Evolutionary conservation across 2,113 vertebrate genomes (phyloP).

Genomic region (Neogobius melanostomus): DNA sequence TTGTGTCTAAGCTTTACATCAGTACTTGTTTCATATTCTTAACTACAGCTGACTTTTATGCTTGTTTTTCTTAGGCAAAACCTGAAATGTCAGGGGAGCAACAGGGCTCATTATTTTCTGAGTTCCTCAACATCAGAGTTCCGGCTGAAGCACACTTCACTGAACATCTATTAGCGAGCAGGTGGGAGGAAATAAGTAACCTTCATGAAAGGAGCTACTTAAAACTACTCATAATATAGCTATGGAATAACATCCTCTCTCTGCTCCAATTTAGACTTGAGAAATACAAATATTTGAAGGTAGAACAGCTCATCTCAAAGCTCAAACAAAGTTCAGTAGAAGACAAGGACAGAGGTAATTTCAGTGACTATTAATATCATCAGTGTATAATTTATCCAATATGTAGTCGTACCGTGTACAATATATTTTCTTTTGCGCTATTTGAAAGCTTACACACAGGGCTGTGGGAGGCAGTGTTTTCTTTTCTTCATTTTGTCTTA

Average conservation of each 20-base stretch:
- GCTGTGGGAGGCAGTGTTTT: too few species aligned
- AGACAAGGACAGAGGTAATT: constrained; percentile 22
- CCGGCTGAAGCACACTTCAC: constrained; percentile 61
- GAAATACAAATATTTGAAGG: constrained; percentile 73
- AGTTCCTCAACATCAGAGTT: constrained; percentile 71
- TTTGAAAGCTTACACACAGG: too few species aligned
- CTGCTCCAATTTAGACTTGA: constrained; percentile 62
- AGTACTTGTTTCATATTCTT: constrained; percentile 9
- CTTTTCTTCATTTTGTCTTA: too few species aligned
- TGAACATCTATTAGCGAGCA: constrained; percentile 61
- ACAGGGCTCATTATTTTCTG: constrained; percentile 61
- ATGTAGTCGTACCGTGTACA: too few species aligned
- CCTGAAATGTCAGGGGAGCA: constrained; percentile 12
- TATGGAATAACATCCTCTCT: neutral
- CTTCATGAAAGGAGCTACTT: neutral
- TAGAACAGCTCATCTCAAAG: constrained; percentile 69
- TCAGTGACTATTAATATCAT: neutral
- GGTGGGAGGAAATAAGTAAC: constrained; percentile 58
- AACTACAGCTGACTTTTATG: constrained; percentile 9
- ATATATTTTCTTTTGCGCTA: too few species aligned
- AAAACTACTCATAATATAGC: neutral
- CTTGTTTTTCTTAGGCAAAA: constrained; percentile 47
- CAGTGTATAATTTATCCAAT: neutral
- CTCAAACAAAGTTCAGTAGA: constrained; percentile 41
- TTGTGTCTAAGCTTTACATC: constrained; percentile 22